Evolutionary conservation across 2,113 vertebrate species (phyloP).

Genomic region (Catharus bicknelli): DNA sequence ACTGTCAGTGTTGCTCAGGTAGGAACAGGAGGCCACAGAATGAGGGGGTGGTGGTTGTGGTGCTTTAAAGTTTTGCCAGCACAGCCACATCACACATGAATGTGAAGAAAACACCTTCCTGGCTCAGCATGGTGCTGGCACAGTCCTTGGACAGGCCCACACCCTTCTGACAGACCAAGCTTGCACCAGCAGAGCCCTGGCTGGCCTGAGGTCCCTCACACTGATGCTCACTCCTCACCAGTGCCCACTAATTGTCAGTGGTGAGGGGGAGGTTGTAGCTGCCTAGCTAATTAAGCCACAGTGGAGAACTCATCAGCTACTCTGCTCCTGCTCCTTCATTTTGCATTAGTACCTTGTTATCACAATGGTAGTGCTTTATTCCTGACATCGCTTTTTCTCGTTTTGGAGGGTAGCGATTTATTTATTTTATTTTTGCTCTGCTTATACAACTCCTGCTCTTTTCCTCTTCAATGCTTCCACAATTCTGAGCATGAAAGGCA

Average conservation of each 20-base stretch:
- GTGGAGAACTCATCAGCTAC: neutral
- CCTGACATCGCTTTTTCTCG: neutral
- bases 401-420: neutral
- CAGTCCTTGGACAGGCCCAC: neutral
- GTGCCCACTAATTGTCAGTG: neutral
- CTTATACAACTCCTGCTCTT: neutral
- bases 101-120: neutral
- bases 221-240: neutral
- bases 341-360: conserved; percentile 3
- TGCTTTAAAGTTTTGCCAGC: neutral
- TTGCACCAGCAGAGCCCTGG: neutral
- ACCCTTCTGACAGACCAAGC: neutral
- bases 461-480: neutral
- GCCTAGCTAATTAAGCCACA: conserved; percentile 32
- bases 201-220: neutral
- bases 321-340: neutral
- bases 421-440: neutral
- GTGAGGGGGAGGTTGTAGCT: neutral
- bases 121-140: neutral
- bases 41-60: neutral
- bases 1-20: neutral
- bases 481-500: neutral
- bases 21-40: fast-evolving
- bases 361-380: neutral
- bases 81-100: neutral